These are phyloP conservation scores for Sebastes vulpes DNA, from an alignment of 2,797 vertebrate species.

Conservation along the genomic window DNA sequence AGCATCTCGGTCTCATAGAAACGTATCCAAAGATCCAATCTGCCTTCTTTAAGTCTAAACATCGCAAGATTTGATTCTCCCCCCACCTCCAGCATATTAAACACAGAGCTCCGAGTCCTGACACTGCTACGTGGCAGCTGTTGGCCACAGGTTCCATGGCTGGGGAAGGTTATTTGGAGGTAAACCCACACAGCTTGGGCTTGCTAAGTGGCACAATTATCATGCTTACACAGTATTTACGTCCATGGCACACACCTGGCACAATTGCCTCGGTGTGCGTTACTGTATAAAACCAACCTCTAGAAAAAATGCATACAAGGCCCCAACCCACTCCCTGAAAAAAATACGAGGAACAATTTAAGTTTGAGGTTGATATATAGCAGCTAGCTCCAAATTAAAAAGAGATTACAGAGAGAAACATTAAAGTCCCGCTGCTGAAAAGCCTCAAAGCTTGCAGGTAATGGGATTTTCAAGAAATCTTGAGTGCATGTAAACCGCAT, in stretches of 20 bases:
- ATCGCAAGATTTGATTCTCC: background rate
- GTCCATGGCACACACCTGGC: conserved; percentile 70
- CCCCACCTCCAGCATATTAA: conserved; percentile 3
- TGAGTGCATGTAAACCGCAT: conserved; percentile 18
- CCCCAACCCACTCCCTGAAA: background rate
- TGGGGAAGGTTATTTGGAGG: conserved; percentile 72
- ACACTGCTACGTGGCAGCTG: conserved; percentile 58
- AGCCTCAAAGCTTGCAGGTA: conserved; percentile 43
- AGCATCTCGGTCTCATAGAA: background rate
- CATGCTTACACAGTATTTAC: conserved; percentile 63
- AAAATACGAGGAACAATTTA: conserved; percentile 28
- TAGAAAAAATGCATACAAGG: conserved; percentile 10
- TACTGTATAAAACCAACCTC: conserved; percentile 36
- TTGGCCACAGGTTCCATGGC: conserved; percentile 48
- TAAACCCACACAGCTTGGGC: conserved; percentile 72
- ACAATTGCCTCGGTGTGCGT: conserved; percentile 43
- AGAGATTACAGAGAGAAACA: conserved; percentile 41
- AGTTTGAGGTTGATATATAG: conserved; percentile 49
- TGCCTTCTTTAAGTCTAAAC: background rate
- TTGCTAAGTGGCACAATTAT: conserved; percentile 76
- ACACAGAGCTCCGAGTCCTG: conserved; percentile 30
- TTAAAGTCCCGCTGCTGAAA: conserved; percentile 18
- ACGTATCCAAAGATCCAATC: background rate
- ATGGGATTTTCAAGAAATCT: conserved; percentile 25
- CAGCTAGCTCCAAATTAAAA: conserved; percentile 44